phyloP scores from a whole-genome alignment of 1,140 invertebrate genomes.

The Dendroctonus ponderosae region DNA sequence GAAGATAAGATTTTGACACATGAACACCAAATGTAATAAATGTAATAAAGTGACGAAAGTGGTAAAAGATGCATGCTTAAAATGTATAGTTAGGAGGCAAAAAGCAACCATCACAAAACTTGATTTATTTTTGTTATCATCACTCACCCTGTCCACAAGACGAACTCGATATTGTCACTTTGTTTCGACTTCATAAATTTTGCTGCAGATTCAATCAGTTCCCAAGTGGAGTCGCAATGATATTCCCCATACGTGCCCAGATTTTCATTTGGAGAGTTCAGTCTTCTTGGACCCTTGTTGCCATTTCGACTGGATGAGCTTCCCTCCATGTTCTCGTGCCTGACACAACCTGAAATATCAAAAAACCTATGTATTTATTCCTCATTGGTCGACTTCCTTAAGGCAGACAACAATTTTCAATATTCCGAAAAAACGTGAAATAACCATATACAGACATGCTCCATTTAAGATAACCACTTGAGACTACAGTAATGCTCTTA shows the following conservation, averaged over 20 bases:
- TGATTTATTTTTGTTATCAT: not conserved
- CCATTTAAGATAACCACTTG: too few relatives aligned
- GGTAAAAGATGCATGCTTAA: too few relatives aligned
- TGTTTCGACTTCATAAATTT: conserved; percentile 76
- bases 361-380: too few relatives aligned
- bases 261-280: conserved; percentile 32
- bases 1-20: not conserved
- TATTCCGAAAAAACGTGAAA: too few relatives aligned
- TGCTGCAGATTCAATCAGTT: conserved; percentile 79
- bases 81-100: not conserved
- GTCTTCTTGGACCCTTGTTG: conserved; percentile 49
- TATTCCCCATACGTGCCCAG: conserved; percentile 76
- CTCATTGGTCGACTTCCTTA: too few relatives aligned
- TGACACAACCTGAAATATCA: conserved; percentile 40
- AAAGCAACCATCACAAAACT: too few relatives aligned
- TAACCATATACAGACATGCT: too few relatives aligned
- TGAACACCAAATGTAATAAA: too few relatives aligned
- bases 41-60: too few relatives aligned
- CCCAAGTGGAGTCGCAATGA: conserved; percentile 82
- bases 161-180: conserved; percentile 83
- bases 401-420: too few relatives aligned
- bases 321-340: conserved; percentile 39
- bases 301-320: conserved; percentile 17
- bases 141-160: conserved; percentile 90
- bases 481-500: too few relatives aligned